phyloP scores from a whole-genome alignment of 2,888 invertebrate genomes.

The Cheilosia grossa region DNA sequence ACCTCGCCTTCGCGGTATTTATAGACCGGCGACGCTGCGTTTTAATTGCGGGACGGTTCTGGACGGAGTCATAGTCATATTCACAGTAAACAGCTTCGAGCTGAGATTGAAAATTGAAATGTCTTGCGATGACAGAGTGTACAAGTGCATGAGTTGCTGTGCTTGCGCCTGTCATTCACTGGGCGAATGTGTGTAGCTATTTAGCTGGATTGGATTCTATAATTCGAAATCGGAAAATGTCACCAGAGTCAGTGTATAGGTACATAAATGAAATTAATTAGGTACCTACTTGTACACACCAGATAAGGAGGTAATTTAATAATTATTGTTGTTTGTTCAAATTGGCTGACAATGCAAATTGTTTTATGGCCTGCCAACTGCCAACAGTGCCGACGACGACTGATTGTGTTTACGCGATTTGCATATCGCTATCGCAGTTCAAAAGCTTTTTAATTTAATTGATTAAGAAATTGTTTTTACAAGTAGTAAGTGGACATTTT shows the following conservation, averaged over 20 bases:
- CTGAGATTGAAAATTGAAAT: conserved; percentile 41
- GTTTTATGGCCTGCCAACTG: conserved; percentile 47
- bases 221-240: conserved; percentile 66
- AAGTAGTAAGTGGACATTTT: too few relatives aligned
- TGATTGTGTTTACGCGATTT: conserved; percentile 41
- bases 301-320: conserved; percentile 61
- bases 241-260: conserved; percentile 62
- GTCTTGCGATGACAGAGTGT: conserved; percentile 41
- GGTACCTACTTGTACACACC: conserved; percentile 62
- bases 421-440: conserved; percentile 44
- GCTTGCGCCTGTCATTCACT: too few relatives aligned
- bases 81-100: conserved; percentile 52
- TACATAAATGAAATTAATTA: conserved; percentile 73
- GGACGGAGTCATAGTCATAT: conserved; percentile 11
- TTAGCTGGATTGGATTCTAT: conserved; percentile 41
- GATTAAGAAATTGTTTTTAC: conserved; percentile 15
- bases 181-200: too few relatives aligned
- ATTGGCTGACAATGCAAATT: conserved; percentile 73
- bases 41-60: conserved; percentile 9
- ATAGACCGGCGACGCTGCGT: conserved; percentile 39
- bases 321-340: conserved; percentile 72
- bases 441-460: conserved; percentile 39
- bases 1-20: conserved; percentile 63
- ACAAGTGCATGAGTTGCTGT: background rate
- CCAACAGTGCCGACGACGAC: conserved; percentile 1